phyloP scores from a whole-genome alignment of 2,888 invertebrate genomes.

The Apamea epomidion region DNA sequence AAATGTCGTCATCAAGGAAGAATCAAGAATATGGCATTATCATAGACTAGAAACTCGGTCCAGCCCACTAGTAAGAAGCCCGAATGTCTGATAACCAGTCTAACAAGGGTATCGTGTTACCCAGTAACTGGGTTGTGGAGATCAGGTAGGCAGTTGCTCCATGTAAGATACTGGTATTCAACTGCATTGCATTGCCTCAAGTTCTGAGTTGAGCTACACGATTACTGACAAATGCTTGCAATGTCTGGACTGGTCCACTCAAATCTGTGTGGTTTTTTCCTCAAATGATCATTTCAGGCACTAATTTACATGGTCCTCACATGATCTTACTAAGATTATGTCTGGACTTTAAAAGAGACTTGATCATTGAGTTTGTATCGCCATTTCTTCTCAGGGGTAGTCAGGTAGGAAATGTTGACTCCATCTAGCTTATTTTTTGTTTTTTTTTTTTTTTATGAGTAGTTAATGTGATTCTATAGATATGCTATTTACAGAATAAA shows the following conservation, averaged over 20 bases:
- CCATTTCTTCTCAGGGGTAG: neutral
- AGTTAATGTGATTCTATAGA: neutral
- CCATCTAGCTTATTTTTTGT: neutral
- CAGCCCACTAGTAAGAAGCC: neutral
- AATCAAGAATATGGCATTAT: slow-evolving; percentile 21
- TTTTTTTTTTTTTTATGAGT: neutral
- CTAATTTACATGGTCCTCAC: neutral
- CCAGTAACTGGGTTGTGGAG: neutral
- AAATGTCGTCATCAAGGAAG: slow-evolving; percentile 18
- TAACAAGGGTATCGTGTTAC: neutral
- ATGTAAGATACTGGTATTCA: neutral
- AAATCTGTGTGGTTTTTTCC: neutral
- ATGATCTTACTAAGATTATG: neutral
- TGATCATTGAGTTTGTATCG: neutral
- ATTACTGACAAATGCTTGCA: neutral
- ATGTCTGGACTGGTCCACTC: neutral
- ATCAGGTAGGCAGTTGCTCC: neutral
- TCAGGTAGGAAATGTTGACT: neutral
- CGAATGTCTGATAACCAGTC: neutral
- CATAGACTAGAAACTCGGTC: neutral
- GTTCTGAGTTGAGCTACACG: neutral
- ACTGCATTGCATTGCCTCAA: neutral
- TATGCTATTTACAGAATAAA: neutral
- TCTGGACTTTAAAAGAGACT: neutral
- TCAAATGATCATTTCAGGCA: neutral